phyloP scores from a whole-genome alignment of 2,797 vertebrate genomes.

The Brachyrhaphis roseni region DNA sequence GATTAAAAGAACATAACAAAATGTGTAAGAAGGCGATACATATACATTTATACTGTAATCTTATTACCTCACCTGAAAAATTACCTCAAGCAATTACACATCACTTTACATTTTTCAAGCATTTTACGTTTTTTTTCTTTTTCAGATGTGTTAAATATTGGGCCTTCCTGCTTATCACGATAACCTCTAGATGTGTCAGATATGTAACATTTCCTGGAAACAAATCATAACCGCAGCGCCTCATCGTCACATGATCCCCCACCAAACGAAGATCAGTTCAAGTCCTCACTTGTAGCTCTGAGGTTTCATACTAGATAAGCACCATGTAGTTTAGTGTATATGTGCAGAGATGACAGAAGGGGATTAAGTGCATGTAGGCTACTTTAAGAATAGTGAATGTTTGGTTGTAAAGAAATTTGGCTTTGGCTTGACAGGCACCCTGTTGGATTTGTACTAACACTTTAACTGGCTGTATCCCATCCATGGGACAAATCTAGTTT shows the following conservation, averaged over 20 bases:
- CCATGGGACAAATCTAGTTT: no score
- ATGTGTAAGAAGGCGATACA: constrained; percentile 24
- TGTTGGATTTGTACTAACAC: not conserved
- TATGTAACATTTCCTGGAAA: constrained; percentile 31
- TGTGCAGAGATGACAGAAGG: not conserved
- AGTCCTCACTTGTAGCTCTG: constrained; percentile 7
- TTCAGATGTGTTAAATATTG: not conserved
- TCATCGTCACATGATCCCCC: constrained; percentile 13
- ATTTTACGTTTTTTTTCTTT: not conserved
- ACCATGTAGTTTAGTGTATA: not conserved
- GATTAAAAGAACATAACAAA: constrained; percentile 11
- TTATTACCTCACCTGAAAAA: not conserved
- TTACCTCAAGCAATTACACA: no score
- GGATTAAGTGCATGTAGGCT: not conserved
- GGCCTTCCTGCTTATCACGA: not conserved
- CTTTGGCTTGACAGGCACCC: not conserved
- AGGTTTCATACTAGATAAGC: not conserved
- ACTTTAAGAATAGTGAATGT: not conserved
- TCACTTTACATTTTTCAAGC: not conserved
- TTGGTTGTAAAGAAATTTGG: not conserved
- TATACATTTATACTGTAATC: not conserved
- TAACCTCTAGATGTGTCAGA: constrained; percentile 25
- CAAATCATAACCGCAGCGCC: not conserved
- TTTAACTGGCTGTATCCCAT: no score
- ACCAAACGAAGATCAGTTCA: constrained; percentile 4